A percentile compares a stretch with the other conserved stretches of the same genome.
phyloP scores from a whole-genome alignment of 2,797 vertebrate genomes.

The Hydrophis major region DNA sequence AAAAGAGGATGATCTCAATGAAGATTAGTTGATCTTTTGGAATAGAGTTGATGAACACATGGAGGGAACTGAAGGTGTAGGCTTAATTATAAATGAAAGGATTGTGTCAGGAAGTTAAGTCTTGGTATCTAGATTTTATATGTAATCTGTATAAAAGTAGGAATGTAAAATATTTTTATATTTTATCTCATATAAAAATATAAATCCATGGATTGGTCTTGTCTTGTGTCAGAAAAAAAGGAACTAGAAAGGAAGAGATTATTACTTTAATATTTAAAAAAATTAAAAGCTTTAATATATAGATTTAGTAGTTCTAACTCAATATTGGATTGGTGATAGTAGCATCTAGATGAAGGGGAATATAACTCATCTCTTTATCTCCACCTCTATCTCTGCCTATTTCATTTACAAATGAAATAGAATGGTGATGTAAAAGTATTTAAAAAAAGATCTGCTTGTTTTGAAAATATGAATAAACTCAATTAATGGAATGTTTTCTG shows the following conservation, averaged over 20 bases:
- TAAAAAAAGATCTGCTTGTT: neutral
- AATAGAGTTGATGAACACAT: neutral
- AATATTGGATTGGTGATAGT: neutral
- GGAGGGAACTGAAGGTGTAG: neutral
- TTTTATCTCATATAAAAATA: neutral
- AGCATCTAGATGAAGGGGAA: neutral
- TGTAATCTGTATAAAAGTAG: neutral
- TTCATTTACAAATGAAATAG: neutral
- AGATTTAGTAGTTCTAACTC: neutral
- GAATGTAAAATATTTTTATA: neutral
- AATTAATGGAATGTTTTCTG: neutral
- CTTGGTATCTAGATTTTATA: neutral
- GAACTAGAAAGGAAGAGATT: neutral
- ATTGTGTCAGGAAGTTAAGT: neutral
- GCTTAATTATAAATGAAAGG: neutral
- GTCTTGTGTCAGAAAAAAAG: neutral
- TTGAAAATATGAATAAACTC: neutral
- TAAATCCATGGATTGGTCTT: neutral
- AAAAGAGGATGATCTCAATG: neutral
- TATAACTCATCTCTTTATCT: neutral
- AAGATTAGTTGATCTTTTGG: neutral
- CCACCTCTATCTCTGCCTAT: neutral
- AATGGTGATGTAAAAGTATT: neutral
- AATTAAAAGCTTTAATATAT: neutral
- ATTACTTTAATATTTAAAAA: neutral